Conservation (phyloP, 2,113 vertebrate genomes). For the Naja naja region DNA sequence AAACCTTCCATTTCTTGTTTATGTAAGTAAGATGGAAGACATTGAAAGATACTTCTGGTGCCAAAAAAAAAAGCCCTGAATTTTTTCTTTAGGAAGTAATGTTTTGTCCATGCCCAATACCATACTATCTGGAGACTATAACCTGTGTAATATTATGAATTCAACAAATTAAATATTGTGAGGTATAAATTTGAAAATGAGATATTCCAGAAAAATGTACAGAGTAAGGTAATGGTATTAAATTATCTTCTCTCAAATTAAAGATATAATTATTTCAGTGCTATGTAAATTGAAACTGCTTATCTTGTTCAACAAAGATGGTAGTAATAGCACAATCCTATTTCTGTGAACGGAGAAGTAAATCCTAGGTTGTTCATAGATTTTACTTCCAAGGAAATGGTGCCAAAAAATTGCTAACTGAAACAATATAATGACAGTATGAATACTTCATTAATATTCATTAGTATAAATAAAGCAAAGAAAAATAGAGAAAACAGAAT, state of each 20-base stretch:
- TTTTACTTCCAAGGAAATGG: not conserved
- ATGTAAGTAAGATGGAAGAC: not conserved
- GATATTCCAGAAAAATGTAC: not conserved
- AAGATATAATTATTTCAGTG: not conserved
- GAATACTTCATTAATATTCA: not conserved
- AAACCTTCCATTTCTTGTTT: not conserved
- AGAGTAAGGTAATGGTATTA: not conserved
- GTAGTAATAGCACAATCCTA: not conserved
- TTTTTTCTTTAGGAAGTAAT: not conserved
- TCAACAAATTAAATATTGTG: not conserved
- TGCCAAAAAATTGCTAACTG: not conserved
- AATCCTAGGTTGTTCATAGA: not conserved
- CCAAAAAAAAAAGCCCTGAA: not conserved
- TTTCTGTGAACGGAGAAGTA: not conserved
- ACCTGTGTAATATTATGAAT: slow-evolving; percentile 13
- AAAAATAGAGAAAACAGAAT: not conserved
- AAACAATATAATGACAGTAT: slow-evolving; percentile 14
- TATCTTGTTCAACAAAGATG: not conserved
- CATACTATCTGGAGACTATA: not conserved
- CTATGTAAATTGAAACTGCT: not conserved
- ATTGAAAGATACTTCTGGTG: not conserved
- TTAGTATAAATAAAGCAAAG: not conserved
- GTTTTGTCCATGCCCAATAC: not conserved
- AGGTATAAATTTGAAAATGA: not conserved
- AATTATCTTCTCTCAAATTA: not conserved